phyloP scores from a whole-genome alignment of 2,797 vertebrate species.

The Pangasius mekongensis region DNA sequence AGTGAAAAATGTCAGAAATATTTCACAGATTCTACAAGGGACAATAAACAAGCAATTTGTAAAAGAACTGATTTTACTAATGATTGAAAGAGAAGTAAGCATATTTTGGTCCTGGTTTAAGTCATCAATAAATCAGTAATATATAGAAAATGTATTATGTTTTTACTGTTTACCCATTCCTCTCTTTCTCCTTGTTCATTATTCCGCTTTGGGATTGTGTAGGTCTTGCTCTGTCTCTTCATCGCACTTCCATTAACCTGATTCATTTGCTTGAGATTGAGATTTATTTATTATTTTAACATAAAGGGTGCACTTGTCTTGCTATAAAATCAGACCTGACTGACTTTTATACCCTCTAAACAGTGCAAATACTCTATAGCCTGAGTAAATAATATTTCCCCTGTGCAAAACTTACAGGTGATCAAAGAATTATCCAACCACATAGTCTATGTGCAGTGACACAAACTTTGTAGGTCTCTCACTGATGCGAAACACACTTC shows the following conservation, averaged over 20 bases:
- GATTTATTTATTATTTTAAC: background rate
- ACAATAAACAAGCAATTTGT: background rate
- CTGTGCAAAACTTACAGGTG: background rate
- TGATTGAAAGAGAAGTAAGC: background rate
- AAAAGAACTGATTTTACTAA: background rate
- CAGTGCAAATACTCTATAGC: background rate
- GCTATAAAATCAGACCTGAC: background rate
- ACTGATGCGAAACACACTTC: background rate
- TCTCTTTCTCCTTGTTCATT: background rate
- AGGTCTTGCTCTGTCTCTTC: background rate
- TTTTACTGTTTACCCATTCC: background rate
- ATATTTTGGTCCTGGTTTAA: background rate
- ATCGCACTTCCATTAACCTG: background rate
- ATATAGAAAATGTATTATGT: background rate
- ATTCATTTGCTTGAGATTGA: background rate
- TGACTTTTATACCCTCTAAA: background rate
- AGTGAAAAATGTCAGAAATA: background rate
- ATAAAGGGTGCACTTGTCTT: background rate
- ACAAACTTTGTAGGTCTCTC: background rate
- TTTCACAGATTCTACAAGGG: background rate
- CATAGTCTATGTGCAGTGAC: background rate
- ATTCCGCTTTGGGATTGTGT: background rate
- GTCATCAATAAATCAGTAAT: background rate
- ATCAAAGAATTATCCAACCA: background rate
- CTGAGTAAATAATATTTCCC: background rate